A percentile compares a stretch with the other conserved stretches of the same genome.
Conservation (phyloP, 2,888 invertebrate genomes). For the Cosmia trapezina region DNA sequence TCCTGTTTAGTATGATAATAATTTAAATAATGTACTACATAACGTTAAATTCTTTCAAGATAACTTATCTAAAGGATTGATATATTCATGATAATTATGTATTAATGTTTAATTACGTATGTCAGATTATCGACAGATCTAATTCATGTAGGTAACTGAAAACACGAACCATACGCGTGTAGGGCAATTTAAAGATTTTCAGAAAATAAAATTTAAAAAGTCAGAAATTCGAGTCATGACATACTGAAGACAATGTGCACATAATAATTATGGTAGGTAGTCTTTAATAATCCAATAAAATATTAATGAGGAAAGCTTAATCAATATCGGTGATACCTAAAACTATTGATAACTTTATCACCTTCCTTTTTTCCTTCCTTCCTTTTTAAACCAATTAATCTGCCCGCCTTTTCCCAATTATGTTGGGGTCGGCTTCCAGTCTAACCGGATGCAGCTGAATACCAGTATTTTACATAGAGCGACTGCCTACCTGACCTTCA, state of each 20-base stretch:
- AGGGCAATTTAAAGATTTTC: neutral
- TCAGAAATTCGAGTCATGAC: neutral
- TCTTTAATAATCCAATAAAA: neutral
- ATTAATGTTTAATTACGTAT: constrained; percentile 22
- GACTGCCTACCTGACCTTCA: no score
- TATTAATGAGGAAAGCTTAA: neutral
- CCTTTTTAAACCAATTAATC: no score
- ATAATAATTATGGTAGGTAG: neutral
- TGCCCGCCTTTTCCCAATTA: no score
- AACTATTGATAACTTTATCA: neutral
- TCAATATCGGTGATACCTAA: neutral
- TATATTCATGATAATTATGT: constrained; percentile 15
- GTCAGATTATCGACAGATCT: constrained; percentile 17
- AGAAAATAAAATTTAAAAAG: no score
- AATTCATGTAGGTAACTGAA: neutral
- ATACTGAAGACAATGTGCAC: neutral
- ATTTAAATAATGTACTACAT: neutral
- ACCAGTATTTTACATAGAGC: no score
- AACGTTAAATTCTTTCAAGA: neutral
- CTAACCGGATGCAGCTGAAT: no score
- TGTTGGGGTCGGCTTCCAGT: no score
- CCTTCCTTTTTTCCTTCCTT: no score
- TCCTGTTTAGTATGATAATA: no score
- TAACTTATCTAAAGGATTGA: constrained; percentile 24
- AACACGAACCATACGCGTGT: neutral